Conservation (phyloP, 2,888 invertebrate genomes). For the Heliconius charithonia region DNA sequence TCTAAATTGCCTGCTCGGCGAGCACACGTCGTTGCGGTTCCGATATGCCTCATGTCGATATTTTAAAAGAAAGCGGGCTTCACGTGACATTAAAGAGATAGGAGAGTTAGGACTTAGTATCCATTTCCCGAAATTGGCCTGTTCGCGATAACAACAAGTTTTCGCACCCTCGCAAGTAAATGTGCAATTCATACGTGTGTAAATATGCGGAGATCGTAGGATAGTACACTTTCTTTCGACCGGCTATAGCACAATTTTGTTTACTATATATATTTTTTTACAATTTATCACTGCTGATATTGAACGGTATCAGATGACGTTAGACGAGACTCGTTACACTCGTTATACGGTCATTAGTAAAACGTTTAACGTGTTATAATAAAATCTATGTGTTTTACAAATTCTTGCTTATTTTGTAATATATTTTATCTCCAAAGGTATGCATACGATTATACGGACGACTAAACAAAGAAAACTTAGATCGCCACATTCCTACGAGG, state of each 20-base stretch:
- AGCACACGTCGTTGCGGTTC: slow-evolving; percentile 59
- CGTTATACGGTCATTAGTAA: slow-evolving; percentile 41
- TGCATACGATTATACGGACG: slow-evolving; percentile 69
- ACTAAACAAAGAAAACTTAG: slow-evolving; percentile 73
- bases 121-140: slow-evolving; percentile 84
- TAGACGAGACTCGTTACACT: slow-evolving; percentile 62
- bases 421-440: slow-evolving; percentile 33
- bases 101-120: slow-evolving; percentile 83
- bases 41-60: slow-evolving; percentile 71
- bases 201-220: slow-evolving; percentile 56
- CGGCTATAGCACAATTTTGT: slow-evolving; percentile 30
- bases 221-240: slow-evolving; percentile 40
- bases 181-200: slow-evolving; percentile 82
- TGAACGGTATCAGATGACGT: slow-evolving; percentile 72
- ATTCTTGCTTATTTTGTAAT: not conserved
- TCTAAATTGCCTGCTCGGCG: slow-evolving; percentile 71
- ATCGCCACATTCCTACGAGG: slow-evolving; percentile 56
- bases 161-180: slow-evolving; percentile 82
- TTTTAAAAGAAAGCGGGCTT: slow-evolving; percentile 77
- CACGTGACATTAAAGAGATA: slow-evolving; percentile 78
- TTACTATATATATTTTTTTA: slow-evolving; percentile 50
- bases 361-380: not conserved
- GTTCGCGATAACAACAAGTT: slow-evolving; percentile 83
- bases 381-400: not conserved
- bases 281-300: slow-evolving; percentile 75